A percentile compares a stretch with the other conserved stretches of the same genome.
Evolutionary conservation across 2,797 vertebrate genomes (phyloP).

Genomic region (Sebastes itinus): DNA sequence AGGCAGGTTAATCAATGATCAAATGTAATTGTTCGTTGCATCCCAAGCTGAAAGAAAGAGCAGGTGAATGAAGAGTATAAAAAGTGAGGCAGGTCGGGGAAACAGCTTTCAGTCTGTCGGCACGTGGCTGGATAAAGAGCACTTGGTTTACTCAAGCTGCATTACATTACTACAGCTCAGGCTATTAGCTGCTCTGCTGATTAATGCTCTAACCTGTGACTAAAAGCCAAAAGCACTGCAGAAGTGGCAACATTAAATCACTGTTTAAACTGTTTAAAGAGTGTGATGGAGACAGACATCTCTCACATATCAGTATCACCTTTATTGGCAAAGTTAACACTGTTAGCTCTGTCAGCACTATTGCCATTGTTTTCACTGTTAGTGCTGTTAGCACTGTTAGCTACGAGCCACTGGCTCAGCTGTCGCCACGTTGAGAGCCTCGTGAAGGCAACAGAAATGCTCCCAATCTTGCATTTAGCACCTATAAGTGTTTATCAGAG

Average conservation of each 20-base stretch:
- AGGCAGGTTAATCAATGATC: not conserved
- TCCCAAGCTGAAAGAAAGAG: not conserved
- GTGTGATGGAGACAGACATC: conserved; percentile 1
- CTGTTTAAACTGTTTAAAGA: conserved; percentile 37
- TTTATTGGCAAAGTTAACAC: not conserved
- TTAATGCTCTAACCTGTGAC: conserved; percentile 60
- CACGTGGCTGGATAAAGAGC: conserved; percentile 34
- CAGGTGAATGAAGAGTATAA: conserved; percentile 16
- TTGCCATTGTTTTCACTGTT: no score
- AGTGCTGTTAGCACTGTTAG: no score
- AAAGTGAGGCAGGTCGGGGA: conserved; percentile 18
- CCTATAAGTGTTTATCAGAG: no score
- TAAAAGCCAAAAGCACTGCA: conserved; percentile 51
- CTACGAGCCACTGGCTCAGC: no score
- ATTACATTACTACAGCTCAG: conserved; percentile 27
- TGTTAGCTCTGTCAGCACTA: no score
- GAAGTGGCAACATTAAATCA: conserved; percentile 45
- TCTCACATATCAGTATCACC: not conserved
- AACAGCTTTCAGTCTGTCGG: conserved; percentile 12
- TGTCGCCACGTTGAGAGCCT: no score
- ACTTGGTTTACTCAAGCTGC: conserved; percentile 44
- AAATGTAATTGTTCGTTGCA: not conserved
- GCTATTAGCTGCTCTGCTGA: conserved; percentile 60
- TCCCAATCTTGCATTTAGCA: no score
- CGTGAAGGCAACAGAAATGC: no score